Evolutionary conservation across 2,113 vertebrate species (phyloP).

Genomic region (Corythornis vintsioides): DNA sequence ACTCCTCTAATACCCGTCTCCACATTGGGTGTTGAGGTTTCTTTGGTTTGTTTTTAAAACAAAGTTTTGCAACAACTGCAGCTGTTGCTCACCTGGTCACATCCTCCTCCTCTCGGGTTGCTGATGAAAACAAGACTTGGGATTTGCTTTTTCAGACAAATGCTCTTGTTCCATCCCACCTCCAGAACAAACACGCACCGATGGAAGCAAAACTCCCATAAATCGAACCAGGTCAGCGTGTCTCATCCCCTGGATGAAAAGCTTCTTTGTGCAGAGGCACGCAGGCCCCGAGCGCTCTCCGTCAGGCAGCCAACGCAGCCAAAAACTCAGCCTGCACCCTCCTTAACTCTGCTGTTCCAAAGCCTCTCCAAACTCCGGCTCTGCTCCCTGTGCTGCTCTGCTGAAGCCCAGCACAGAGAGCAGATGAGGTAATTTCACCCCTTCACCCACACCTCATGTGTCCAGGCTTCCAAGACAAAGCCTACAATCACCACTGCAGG

Average conservation of each 20-base stretch:
- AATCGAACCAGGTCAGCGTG: conserved; percentile 41
- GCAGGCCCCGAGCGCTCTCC: conserved; percentile 12
- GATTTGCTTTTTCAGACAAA: neutral
- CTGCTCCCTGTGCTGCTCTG: neutral
- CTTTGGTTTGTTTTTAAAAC: neutral
- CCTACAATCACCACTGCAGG: neutral
- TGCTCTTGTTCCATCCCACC: neutral
- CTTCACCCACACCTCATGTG: neutral
- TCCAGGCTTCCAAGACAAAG: neutral
- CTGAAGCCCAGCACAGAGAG: neutral
- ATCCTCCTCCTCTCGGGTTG: neutral
- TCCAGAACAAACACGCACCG: neutral
- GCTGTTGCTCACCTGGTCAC: neutral
- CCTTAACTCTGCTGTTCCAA: neutral
- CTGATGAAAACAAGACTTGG: neutral
- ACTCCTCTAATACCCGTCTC: neutral
- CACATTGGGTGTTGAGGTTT: neutral
- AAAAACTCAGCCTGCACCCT: neutral
- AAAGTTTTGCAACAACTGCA: neutral
- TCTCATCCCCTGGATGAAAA: conserved; percentile 39
- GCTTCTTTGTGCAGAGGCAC: conserved; percentile 55
- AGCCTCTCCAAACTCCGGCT: neutral
- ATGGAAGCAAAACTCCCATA: conserved; percentile 26
- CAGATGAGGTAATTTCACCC: neutral
- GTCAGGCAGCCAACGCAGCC: conserved; percentile 20